Evolutionary conservation across 2,797 vertebrate species (phyloP).

Genomic region (Streptopelia turtur): DNA sequence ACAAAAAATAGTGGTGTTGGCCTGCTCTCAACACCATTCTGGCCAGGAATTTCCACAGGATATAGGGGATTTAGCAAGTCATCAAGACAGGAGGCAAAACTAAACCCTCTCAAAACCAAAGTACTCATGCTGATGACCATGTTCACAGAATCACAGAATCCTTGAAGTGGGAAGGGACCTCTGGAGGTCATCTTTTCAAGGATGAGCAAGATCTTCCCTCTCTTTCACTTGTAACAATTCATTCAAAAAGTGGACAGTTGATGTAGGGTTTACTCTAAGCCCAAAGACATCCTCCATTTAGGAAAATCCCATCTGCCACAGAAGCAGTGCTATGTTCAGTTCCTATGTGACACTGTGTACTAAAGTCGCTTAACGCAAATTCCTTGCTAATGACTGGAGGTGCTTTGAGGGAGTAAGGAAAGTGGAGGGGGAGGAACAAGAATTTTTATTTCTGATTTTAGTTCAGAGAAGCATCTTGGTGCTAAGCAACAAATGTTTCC

Average conservation of each 20-base stretch:
- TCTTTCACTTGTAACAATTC: not conserved
- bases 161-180: not conserved
- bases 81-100: not conserved
- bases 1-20: not conserved
- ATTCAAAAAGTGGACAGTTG: not conserved
- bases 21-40: not conserved
- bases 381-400: not conserved
- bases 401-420: not conserved
- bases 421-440: not conserved
- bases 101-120: not conserved
- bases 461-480: not conserved
- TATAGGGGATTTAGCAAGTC: not conserved
- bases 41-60: not conserved
- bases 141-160: not conserved
- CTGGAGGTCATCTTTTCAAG: not conserved
- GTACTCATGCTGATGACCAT: accelerated
- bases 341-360: not conserved
- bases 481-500: slow-evolving; percentile 45
- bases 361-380: not conserved
- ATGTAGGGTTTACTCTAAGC: not conserved
- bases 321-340: not conserved
- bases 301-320: not conserved
- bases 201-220: not conserved
- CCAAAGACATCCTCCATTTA: not conserved
- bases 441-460: slow-evolving; percentile 8